A percentile compares a stretch with the other conserved stretches of the same genome.
These are phyloP conservation scores for Bugula neritina DNA, from an alignment of 2,888 invertebrate species.

Conservation along the genomic window DNA sequence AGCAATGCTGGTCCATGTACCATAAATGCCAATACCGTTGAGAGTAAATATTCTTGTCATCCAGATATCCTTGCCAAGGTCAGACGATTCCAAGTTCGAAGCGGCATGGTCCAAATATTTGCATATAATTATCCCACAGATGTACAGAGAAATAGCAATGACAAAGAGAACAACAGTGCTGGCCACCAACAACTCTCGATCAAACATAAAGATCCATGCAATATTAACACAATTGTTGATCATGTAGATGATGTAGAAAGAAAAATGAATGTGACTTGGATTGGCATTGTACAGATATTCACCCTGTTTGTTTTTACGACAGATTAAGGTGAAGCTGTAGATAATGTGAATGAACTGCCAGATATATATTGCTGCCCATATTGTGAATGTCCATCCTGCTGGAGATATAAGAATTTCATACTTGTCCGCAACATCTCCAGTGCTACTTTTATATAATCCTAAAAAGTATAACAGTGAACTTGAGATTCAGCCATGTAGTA, in stretches of 20 bases:
- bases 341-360: conserved; percentile 43
- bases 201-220: conserved; percentile 44
- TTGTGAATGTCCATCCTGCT: conserved; percentile 45
- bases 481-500: no score
- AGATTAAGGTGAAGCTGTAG: conserved; percentile 38
- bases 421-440: conserved; percentile 38
- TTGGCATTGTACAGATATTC: conserved; percentile 37
- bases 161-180: conserved; percentile 34
- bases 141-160: conserved; percentile 36
- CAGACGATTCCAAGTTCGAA: conserved; percentile 34
- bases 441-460: conserved; percentile 30
- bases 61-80: conserved; percentile 40
- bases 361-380: conserved; percentile 42
- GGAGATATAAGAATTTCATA: conserved; percentile 42
- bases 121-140: conserved; percentile 38
- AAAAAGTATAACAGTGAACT: background rate
- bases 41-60: conserved; percentile 41
- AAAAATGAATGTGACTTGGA: conserved; percentile 37
- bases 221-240: conserved; percentile 38
- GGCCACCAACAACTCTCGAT: conserved; percentile 36
- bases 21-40: conserved; percentile 47
- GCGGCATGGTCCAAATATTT: conserved; percentile 35
- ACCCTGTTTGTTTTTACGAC: conserved; percentile 33
- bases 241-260: conserved; percentile 36
- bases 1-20: conserved; percentile 44